Conservation (phyloP, 2,888 invertebrate species). For the Macaria liturata region DNA sequence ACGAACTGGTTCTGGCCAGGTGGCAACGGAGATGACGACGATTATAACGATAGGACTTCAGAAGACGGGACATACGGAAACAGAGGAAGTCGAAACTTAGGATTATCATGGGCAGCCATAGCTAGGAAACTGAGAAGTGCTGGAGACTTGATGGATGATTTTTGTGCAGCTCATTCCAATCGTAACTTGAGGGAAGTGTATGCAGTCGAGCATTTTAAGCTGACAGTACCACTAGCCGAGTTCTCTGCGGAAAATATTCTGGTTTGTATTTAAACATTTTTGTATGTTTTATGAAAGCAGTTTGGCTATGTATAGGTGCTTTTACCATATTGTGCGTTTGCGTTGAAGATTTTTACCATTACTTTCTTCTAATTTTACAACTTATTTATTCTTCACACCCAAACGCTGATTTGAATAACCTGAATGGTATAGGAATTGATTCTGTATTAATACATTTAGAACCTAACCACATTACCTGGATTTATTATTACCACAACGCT, state of each 20-base stretch:
- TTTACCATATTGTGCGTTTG: too few species aligned
- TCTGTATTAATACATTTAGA: too few species aligned
- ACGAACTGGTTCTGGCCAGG: neutral
- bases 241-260: slow-evolving; percentile 15
- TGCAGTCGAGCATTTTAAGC: slow-evolving; percentile 14
- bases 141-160: neutral
- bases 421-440: too few species aligned
- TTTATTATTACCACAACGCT: too few species aligned
- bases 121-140: slow-evolving; percentile 2
- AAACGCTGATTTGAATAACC: too few species aligned
- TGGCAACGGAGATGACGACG: neutral
- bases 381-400: too few species aligned
- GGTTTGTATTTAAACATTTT: slow-evolving; percentile 8
- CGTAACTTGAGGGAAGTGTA: slow-evolving; percentile 16
- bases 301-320: too few species aligned
- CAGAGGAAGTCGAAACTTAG: too few species aligned
- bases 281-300: too few species aligned
- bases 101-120: neutral
- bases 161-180: slow-evolving; percentile 10
- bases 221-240: slow-evolving; percentile 9
- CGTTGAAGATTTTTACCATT: too few species aligned
- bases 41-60: neutral
- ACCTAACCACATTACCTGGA: too few species aligned
- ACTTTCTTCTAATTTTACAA: too few species aligned
- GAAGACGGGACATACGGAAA: neutral